Evolutionary conservation across 2,797 vertebrate genomes (phyloP).

Genomic region (Falco biarmicus): DNA sequence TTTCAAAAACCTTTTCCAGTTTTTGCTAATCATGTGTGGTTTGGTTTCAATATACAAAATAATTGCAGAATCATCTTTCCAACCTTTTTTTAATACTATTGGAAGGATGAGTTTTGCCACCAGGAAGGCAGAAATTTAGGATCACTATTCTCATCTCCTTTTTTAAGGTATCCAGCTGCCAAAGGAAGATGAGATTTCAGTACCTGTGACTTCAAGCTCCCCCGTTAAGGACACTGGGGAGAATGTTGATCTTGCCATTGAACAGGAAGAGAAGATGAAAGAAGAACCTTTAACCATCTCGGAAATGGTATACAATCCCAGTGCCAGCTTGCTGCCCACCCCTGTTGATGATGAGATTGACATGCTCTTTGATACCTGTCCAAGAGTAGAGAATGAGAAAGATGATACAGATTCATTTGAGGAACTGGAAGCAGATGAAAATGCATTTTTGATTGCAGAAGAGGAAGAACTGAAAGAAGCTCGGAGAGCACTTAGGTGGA

Average conservation of each 20-base stretch:
- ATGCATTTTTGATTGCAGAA: slow-evolving; percentile 85
- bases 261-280: slow-evolving; percentile 76
- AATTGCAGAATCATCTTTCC: background rate
- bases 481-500: slow-evolving; percentile 79
- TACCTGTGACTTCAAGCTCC: slow-evolving; percentile 71
- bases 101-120: background rate
- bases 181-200: slow-evolving; percentile 73
- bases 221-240: slow-evolving; percentile 71
- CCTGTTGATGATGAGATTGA: slow-evolving; percentile 90
- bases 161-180: slow-evolving; percentile 74
- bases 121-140: background rate
- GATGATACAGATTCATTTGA: slow-evolving; percentile 94
- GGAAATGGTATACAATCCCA: slow-evolving; percentile 92
- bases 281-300: slow-evolving; percentile 89
- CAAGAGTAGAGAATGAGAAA: slow-evolving; percentile 86
- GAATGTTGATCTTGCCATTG: slow-evolving; percentile 48
- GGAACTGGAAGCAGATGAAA: slow-evolving; percentile 87
- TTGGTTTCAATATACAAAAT: background rate
- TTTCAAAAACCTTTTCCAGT: background rate
- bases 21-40: background rate
- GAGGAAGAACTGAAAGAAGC: slow-evolving; percentile 85
- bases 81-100: background rate
- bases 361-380: slow-evolving; percentile 89
- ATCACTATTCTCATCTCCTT: background rate
- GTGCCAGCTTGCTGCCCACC: slow-evolving; percentile 91